These are phyloP conservation scores for Opisthograptis luteolata DNA, from an alignment of 2,888 invertebrate genomes.

Conservation along the genomic window DNA sequence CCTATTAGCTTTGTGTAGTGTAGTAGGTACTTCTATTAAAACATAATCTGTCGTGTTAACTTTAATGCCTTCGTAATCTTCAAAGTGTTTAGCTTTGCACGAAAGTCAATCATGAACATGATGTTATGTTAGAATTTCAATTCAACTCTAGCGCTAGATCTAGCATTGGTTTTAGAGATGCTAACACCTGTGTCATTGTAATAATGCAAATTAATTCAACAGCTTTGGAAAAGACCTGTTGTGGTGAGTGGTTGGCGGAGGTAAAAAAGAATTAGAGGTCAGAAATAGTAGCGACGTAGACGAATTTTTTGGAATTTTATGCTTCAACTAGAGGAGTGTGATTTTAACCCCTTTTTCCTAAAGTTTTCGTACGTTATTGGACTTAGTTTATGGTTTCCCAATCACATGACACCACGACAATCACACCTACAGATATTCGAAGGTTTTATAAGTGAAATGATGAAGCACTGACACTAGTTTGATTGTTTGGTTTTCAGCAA, in stretches of 20 bases:
- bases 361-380: slow-evolving; percentile 46
- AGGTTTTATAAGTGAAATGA: slow-evolving; percentile 9
- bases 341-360: slow-evolving; percentile 53
- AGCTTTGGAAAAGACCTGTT: slow-evolving; percentile 83
- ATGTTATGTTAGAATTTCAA: slow-evolving; percentile 15
- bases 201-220: slow-evolving; percentile 73
- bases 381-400: slow-evolving; percentile 40
- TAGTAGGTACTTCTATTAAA: too few species aligned
- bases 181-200: slow-evolving; percentile 41
- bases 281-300: slow-evolving; percentile 68
- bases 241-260: slow-evolving; percentile 79
- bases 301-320: slow-evolving; percentile 60
- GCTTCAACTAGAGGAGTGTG: slow-evolving; percentile 67
- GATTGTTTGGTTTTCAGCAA: slow-evolving; percentile 3
- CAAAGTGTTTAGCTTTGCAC: slow-evolving; percentile 54
- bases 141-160: slow-evolving; percentile 7
- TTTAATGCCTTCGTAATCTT: slow-evolving; percentile 8
- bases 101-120: slow-evolving; percentile 46
- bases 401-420: slow-evolving; percentile 55
- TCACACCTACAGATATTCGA: slow-evolving; percentile 33
- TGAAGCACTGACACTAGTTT: slow-evolving; percentile 18
- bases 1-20: neutral
- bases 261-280: slow-evolving; percentile 66
- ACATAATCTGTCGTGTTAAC: slow-evolving; percentile 5
- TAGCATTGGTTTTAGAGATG: slow-evolving; percentile 19